phyloP scores from a whole-genome alignment of 2,888 invertebrate species.

The Lasius fuliginosus region DNA sequence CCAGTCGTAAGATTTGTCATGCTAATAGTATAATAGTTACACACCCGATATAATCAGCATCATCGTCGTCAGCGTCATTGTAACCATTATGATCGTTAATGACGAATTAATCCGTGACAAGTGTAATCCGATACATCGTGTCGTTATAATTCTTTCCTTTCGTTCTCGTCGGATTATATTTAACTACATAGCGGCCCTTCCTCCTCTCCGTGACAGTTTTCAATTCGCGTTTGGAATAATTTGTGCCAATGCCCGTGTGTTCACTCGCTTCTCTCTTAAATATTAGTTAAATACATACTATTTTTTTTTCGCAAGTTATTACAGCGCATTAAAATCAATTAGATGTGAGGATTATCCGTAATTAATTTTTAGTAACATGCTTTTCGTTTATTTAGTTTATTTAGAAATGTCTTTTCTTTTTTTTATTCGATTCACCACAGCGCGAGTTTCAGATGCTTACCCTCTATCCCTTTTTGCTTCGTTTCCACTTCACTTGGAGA shows the following conservation, averaged over 20 bases:
- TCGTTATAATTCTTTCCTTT: background rate
- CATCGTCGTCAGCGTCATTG: conserved; percentile 57
- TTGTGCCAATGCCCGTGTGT: conserved; percentile 78
- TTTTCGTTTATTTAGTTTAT: conserved; percentile 45
- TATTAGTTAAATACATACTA: conserved; percentile 62
- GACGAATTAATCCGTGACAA: conserved; percentile 59
- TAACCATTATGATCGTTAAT: conserved; percentile 61
- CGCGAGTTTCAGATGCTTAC: conserved; percentile 37
- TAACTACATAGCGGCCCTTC: conserved; percentile 51
- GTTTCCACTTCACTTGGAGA: conserved; percentile 17
- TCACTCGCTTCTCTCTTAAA: conserved; percentile 69
- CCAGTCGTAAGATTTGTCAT: conserved; percentile 83
- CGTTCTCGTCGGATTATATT: conserved; percentile 52
- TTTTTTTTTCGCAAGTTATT: conserved; percentile 16
- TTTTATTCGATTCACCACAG: conserved; percentile 32
- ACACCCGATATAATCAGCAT: conserved; percentile 76
- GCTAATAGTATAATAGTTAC: conserved; percentile 82
- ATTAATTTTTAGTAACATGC: conserved; percentile 61
- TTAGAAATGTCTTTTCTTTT: conserved; percentile 47
- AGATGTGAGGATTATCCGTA: conserved; percentile 40
- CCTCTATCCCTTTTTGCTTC: background rate
- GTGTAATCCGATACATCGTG: conserved; percentile 30
- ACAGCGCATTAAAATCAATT: conserved; percentile 45
- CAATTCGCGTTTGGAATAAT: conserved; percentile 79
- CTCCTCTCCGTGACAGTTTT: conserved; percentile 74